Base-by-base conservation (phyloP, 2,888 invertebrate species). In the Microchrysa polita region DNA sequence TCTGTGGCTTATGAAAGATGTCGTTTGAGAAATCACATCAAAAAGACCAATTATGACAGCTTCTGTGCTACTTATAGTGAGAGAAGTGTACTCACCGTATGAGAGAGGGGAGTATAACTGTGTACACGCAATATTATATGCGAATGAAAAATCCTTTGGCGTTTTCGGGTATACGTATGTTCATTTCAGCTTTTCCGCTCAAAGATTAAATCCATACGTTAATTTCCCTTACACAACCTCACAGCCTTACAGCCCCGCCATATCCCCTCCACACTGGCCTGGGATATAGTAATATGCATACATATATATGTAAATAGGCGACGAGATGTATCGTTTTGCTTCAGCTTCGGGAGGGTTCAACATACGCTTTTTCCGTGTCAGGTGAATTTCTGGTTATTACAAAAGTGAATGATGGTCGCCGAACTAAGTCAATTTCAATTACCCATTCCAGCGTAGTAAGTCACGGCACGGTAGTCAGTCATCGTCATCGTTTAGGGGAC, bases 41-140 rank as follows among this genome's bases (percentile, higher is more conserved):
- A 57, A 18, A 69, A 34, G 69, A 55, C 69, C 55, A 69, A 69
- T 69, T 69, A 69, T 67, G 55, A 57, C 69, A 69, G 69, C 69
- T 69, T 57, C 42, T 48, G 23, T 34, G 61, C 61, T 61, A 20
- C 65, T 48, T 20, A 44, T n/a, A 10, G 20, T 5, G 5, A n/a
- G 10, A 12, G 48, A 12, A 44, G 27, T 4, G 16, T 2, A 42
- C 34, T 52, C 52, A 4, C 10, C 2, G 52, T 4, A 52, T 20
- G 18, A 20, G n/a, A n/a, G n/a, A n/a, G 22, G 55, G 5, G 14
- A 18, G 55, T n/a, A n/a, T n/a, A n/a, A n/a, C n/a, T n/a, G n/a
- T 2, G 14, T 10, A 22, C 59, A 23, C 23, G 1, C 59, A 5
- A 59, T 7, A 14, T 59, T 48, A 4, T 48, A 48, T 12, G 16